phyloP scores from a whole-genome alignment of 2,113 vertebrate species.

The Chaetorhynchus papuensis region DNA sequence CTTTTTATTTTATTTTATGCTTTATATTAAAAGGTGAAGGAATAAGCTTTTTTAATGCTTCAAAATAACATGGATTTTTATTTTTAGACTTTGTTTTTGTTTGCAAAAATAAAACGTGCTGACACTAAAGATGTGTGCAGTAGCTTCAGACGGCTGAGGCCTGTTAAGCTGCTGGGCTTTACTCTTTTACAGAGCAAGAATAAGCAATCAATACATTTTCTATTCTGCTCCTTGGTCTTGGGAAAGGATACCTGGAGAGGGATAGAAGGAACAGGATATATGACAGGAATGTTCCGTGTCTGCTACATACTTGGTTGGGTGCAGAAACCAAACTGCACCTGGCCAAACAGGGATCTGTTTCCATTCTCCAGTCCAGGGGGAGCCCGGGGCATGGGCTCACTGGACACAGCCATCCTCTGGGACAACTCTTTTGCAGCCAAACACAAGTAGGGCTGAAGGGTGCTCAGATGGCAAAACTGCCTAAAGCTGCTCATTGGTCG shows the following conservation, averaged over 20 bases:
- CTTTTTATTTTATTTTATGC: not conserved
- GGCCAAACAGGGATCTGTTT: not conserved
- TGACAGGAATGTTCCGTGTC: not conserved
- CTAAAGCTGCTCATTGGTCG: not conserved
- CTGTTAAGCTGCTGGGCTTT: not conserved
- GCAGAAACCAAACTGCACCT: not conserved
- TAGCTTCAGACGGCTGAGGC: not conserved
- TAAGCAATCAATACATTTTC: not conserved
- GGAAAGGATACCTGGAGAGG: not conserved
- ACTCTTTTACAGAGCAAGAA: not conserved
- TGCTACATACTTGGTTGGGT: not conserved
- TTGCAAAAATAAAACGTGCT: not conserved
- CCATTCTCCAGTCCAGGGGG: not conserved
- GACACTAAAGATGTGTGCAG: not conserved
- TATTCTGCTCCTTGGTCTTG: not conserved
- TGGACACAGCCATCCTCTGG: rapidly evolving
- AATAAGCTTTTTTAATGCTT: not conserved
- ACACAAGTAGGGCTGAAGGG: not conserved
- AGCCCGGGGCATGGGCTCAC: not conserved
- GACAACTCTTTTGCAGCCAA: not conserved
- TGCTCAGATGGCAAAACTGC: not conserved
- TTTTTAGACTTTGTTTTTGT: not conserved
- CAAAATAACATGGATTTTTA: not conserved
- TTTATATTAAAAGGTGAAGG: not conserved
- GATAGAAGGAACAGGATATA: not conserved